phyloP scores from a whole-genome alignment of 2,888 invertebrate genomes.

The Folsomia manolachei region DNA sequence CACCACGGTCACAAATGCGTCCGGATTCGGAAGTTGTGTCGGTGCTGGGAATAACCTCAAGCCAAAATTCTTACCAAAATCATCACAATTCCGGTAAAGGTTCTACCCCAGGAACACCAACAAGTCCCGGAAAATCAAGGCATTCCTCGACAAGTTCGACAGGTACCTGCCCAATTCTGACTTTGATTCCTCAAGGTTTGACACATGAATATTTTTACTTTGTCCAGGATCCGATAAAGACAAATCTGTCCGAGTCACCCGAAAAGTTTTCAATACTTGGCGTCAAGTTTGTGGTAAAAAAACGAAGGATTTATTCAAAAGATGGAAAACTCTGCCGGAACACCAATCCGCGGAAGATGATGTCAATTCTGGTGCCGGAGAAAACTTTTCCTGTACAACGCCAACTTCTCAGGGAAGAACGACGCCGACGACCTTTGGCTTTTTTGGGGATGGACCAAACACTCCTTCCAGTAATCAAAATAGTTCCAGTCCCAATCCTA shows the following conservation, averaged over 20 bases:
- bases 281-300: constrained; percentile 71
- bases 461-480: constrained; percentile 20
- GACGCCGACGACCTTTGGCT: constrained; percentile 54
- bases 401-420: constrained; percentile 1
- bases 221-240: constrained; percentile 39
- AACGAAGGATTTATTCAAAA: constrained; percentile 65
- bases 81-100: background rate
- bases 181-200: no score
- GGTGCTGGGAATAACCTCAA: constrained; percentile 1
- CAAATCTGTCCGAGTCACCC: constrained; percentile 56
- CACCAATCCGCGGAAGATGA: constrained; percentile 44
- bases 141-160: constrained; percentile 24
- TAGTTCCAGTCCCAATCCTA: constrained; percentile 62
- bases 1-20: constrained; percentile 13
- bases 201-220: no score
- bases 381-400: background rate
- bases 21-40: background rate
- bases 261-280: constrained; percentile 65
- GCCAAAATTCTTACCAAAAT: background rate
- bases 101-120: constrained; percentile 19
- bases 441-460: constrained; percentile 15
- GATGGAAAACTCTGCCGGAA: constrained; percentile 49
- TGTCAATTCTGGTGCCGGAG: background rate
- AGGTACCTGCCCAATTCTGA: no score
- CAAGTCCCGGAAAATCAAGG: constrained; percentile 32